These are phyloP conservation scores for Oceanodroma tethys DNA, from an alignment of 2,113 vertebrate genomes.

Conservation along the genomic window DNA sequence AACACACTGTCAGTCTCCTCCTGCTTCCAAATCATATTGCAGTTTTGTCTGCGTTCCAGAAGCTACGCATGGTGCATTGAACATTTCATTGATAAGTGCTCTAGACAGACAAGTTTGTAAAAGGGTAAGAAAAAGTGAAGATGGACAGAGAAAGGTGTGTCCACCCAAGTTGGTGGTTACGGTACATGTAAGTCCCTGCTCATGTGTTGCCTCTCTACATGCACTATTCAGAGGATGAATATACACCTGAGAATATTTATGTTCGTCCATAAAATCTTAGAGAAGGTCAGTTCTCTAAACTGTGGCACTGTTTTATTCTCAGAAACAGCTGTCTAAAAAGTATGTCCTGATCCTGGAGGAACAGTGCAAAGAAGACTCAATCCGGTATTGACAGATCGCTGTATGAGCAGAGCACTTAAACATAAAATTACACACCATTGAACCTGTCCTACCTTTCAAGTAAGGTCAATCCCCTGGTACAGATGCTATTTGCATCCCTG, in stretches of 20 bases:
- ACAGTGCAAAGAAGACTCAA: background rate
- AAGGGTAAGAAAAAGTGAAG: background rate
- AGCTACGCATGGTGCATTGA: background rate
- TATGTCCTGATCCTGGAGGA: background rate
- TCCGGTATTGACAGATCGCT: background rate
- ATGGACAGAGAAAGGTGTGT: background rate
- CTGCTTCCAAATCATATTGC: background rate
- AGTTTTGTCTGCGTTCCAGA: background rate
- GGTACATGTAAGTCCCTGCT: fast-evolving
- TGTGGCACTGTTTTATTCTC: background rate
- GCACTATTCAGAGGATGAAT: background rate
- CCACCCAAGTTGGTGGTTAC: fast-evolving
- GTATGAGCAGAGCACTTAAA: background rate
- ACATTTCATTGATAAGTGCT: background rate
- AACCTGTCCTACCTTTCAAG: background rate
- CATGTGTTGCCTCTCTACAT: background rate
- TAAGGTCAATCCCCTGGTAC: background rate
- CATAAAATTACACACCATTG: background rate
- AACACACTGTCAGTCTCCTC: background rate
- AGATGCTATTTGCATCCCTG: background rate
- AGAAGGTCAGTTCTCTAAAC: background rate
- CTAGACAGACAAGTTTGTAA: background rate
- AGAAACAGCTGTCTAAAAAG: background rate
- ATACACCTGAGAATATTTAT: background rate
- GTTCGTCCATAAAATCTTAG: background rate